phyloP scores from a whole-genome alignment of 2,797 vertebrate species.

The Okamejei kenojei region DNA sequence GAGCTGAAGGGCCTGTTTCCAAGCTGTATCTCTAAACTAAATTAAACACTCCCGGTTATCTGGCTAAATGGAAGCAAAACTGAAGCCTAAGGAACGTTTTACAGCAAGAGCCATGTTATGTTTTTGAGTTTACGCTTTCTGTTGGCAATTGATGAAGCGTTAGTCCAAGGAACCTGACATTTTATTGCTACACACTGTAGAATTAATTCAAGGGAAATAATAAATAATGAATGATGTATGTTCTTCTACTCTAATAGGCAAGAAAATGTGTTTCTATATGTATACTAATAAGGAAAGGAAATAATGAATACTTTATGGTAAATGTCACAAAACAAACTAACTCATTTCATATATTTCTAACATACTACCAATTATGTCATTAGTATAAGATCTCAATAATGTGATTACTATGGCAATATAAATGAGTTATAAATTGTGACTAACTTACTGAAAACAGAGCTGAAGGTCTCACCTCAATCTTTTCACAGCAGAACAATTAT shows the following conservation, averaged over 20 bases:
- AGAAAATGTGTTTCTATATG: background rate
- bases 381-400: background rate
- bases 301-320: background rate
- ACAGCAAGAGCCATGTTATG: background rate
- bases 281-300: background rate
- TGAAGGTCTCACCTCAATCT: background rate
- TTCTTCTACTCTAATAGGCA: background rate
- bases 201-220: background rate
- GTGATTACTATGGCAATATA: background rate
- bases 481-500: background rate
- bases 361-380: background rate
- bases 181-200: background rate
- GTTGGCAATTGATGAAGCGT: background rate
- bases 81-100: too few relatives aligned
- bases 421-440: background rate
- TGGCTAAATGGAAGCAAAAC: background rate
- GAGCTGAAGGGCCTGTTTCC: too few relatives aligned
- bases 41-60: background rate
- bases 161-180: background rate
- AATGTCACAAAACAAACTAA: constrained; percentile 20
- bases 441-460: background rate
- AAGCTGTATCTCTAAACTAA: too few relatives aligned
- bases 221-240: background rate
- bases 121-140: background rate
- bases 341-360: background rate